These are phyloP conservation scores for Enteromius thamalakanensis DNA, from an alignment of 2,797 vertebrate species.

Conservation along the genomic window DNA sequence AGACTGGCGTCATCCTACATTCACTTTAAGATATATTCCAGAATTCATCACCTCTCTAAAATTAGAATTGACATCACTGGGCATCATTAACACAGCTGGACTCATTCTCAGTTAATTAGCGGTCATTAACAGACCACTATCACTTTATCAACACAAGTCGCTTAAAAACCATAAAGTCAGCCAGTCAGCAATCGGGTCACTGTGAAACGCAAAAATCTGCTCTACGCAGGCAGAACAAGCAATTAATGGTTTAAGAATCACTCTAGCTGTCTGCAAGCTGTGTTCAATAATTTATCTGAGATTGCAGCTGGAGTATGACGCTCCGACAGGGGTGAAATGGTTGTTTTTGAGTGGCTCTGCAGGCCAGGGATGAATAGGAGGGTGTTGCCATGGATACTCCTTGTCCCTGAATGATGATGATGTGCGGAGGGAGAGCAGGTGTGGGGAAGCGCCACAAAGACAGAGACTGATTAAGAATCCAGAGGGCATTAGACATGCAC, in stretches of 20 bases:
- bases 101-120: conserved; percentile 26
- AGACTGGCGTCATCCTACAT: background rate
- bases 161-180: conserved; percentile 32
- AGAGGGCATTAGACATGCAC: conserved; percentile 65
- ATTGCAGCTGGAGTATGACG: conserved; percentile 54
- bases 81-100: conserved; percentile 3
- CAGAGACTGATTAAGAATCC: conserved; percentile 77
- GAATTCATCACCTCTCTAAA: conserved; percentile 15
- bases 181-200: conserved; percentile 14
- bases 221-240: conserved; percentile 33
- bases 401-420: conserved; percentile 57
- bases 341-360: conserved; percentile 67
- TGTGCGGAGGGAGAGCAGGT: conserved; percentile 73
- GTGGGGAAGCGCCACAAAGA: conserved; percentile 73
- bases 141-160: conserved; percentile 20
- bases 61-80: conserved; percentile 9
- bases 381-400: conserved; percentile 76
- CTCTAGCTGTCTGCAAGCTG: conserved; percentile 42
- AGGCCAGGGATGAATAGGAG: conserved; percentile 73
- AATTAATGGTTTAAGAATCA: conserved; percentile 35
- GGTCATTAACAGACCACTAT: background rate
- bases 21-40: background rate
- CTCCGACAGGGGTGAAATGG: conserved; percentile 62
- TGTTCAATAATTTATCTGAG: conserved; percentile 75
- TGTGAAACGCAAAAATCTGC: conserved; percentile 33